These are phyloP conservation scores for Threskiornis aethiopicus DNA, from an alignment of 2,797 vertebrate genomes.

Conservation along the genomic window DNA sequence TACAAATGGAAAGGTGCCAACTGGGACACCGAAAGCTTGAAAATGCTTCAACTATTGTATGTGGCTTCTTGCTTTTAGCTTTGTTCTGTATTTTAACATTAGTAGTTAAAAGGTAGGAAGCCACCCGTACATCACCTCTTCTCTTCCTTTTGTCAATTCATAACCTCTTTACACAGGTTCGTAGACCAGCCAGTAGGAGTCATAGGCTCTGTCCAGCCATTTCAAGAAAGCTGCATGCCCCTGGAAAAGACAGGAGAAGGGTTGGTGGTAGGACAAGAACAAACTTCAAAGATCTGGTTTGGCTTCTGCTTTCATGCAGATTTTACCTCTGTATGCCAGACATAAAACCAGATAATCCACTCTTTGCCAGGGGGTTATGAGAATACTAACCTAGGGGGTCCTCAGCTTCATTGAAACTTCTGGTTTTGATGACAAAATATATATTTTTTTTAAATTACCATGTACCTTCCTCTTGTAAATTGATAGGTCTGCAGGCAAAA, in stretches of 20 bases:
- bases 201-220: background rate
- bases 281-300: background rate
- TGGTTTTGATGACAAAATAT: background rate
- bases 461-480: background rate
- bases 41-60: background rate
- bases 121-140: background rate
- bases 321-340: background rate
- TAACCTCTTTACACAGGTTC: background rate
- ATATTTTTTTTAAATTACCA: background rate
- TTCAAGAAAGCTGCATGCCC: background rate
- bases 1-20: background rate
- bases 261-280: background rate
- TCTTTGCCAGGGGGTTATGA: background rate
- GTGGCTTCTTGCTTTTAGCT: background rate
- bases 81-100: background rate
- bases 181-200: background rate
- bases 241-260: background rate
- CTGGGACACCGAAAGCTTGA: background rate
- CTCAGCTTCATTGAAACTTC: background rate
- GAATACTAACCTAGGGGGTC: background rate
- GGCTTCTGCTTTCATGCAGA: background rate
- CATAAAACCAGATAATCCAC: background rate
- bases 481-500: background rate
- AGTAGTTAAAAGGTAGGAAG: background rate
- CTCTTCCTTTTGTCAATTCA: background rate